Conservation (phyloP, 2,113 vertebrate species). For the Cinclus cinclus region DNA sequence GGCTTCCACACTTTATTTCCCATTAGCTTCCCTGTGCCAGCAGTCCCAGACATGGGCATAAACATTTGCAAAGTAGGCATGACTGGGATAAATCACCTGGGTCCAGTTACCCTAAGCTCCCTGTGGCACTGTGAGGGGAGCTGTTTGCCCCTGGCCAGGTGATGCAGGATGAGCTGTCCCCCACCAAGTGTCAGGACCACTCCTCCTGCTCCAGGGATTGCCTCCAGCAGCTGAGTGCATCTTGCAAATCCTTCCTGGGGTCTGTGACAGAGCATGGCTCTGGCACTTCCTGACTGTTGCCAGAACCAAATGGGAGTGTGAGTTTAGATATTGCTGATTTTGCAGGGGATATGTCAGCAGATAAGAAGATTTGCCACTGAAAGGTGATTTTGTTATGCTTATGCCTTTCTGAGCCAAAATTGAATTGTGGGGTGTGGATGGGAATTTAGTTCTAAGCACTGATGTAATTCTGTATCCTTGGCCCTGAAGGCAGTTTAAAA, state of each 20-base stretch:
- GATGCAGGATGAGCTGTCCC: not conserved
- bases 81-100: not conserved
- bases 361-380: conserved; percentile 41
- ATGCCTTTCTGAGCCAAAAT: conserved; percentile 48
- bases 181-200: rapidly evolving
- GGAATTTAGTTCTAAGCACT: conserved; percentile 42
- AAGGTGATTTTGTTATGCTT: conserved; percentile 52
- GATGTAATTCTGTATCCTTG: conserved; percentile 51
- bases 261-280: not conserved
- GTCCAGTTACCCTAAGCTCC: not conserved
- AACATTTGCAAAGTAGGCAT: not conserved
- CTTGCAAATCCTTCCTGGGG: not conserved
- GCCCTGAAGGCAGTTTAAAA: conserved; percentile 35
- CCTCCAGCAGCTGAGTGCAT: not conserved
- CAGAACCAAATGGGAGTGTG: not conserved
- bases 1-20: not conserved
- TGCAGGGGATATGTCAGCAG: conserved; percentile 23
- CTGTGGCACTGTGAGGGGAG: not conserved
- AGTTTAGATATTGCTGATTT: not conserved
- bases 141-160: not conserved
- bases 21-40: not conserved
- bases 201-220: rapidly evolving
- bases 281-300: not conserved
- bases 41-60: not conserved
- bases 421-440: conserved; percentile 37